Base-by-base conservation (phyloP, 2,113 vertebrate species). In the Dascyllus trimaculatus region DNA sequence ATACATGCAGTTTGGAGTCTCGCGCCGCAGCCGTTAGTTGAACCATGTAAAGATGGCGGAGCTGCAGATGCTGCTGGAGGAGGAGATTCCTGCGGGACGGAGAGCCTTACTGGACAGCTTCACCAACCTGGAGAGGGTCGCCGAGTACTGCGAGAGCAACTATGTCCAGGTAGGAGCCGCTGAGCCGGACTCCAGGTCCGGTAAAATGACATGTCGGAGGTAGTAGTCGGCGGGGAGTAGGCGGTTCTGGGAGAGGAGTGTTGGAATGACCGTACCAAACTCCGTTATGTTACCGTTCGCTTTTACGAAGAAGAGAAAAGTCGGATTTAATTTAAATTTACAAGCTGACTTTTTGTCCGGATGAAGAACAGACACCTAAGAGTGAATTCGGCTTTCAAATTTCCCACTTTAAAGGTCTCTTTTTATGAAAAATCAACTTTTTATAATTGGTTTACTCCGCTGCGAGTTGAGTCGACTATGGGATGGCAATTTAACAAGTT, bases 41-140 rank as follows among this genome's bases (percentile, higher is more conserved):
- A 69, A 75, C 10, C 82, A 96, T 96, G 96, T 96, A 95, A 98
- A 98, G 95, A 98, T 98, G 97, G 97, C 97, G 97, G 97, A 98
- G 96, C 92, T 98, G 77, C 96, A 97, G 93, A 97, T 98, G 97
- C 96, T 98, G 94, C 94, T 98, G 95, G 97, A 98, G 89, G 97
- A 98, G 90, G 97, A 98, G 77, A 97, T 98, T 93, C 97, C 97
- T 78, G 97, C 96, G 62, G 97, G 97, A 91, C 96, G 96, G 83
- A 96, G 94, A 93, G 95, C 97, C 82, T 89, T 98, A 45, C 95
- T 98, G 95, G 97, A 98, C 94, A 97, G 96, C 80, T 98, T 95
- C 88, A 96, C 94, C 52, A 98, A 98, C 84, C 95, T 98, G 80
- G 96, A 98, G 49, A 93, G 96, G 78, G 97, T 98, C 68, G 97